These are phyloP conservation scores for Alfaro cultratus DNA, from an alignment of 2,797 vertebrate genomes.

Conservation along the genomic window DNA sequence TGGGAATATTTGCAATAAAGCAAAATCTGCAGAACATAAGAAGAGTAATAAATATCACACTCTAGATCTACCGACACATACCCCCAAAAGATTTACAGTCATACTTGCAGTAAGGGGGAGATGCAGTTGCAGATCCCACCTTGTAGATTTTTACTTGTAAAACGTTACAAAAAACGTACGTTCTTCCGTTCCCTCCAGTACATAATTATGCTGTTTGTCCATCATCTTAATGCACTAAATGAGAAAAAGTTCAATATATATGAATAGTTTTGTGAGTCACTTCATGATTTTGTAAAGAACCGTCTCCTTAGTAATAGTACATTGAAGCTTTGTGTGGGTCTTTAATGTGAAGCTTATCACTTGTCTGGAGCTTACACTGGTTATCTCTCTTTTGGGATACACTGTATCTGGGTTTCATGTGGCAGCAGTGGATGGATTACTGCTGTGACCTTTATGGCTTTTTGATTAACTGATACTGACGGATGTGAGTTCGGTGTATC, in stretches of 20 bases:
- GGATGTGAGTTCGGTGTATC: slow-evolving; percentile 17
- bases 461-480: slow-evolving; percentile 68
- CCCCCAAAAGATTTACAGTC: neutral
- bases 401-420: slow-evolving; percentile 75
- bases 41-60: neutral
- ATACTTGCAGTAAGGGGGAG: neutral
- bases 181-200: neutral
- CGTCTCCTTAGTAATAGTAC: neutral
- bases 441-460: slow-evolving; percentile 66
- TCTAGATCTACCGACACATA: no score
- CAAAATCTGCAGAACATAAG: neutral
- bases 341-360: slow-evolving; percentile 52
- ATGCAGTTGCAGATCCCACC: neutral
- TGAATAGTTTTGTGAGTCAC: neutral
- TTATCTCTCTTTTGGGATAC: slow-evolving; percentile 71
- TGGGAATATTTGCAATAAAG: neutral
- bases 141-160: neutral
- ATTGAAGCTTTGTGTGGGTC: slow-evolving; percentile 42
- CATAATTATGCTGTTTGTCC: neutral
- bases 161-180: neutral
- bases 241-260: neutral
- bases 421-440: slow-evolving; percentile 72
- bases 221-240: neutral
- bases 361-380: slow-evolving; percentile 58
- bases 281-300: neutral